phyloP scores from a whole-genome alignment of 1,140 invertebrate species.

The Danaus plexippus region DNA sequence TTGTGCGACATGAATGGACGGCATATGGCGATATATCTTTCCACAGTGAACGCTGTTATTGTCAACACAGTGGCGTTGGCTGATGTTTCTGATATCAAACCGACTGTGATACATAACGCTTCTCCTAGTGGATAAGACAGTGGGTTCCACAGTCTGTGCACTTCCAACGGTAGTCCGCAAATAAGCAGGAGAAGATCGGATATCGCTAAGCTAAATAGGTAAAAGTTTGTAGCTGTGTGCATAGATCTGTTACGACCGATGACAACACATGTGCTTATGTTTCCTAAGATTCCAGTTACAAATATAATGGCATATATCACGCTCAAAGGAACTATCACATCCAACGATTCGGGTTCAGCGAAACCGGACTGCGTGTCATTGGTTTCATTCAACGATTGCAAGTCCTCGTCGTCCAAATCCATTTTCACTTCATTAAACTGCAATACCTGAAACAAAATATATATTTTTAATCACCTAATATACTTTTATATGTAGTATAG shows the following conservation, averaged over 20 bases:
- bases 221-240: conserved; percentile 89
- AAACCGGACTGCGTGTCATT: conserved; percentile 37
- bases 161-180: conserved; percentile 83
- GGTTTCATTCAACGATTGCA: conserved; percentile 37
- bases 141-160: conserved; percentile 85
- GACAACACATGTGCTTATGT: conserved; percentile 88
- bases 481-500: no score
- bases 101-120: conserved; percentile 81
- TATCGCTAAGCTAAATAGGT: conserved; percentile 89
- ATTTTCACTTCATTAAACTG: conserved; percentile 25
- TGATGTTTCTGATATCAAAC: conserved; percentile 85
- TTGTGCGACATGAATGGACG: conserved; percentile 91
- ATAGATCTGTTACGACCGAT: conserved; percentile 86
- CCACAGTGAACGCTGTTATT: conserved; percentile 95
- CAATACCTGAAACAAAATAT: conserved; percentile 31
- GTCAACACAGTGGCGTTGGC: conserved; percentile 93
- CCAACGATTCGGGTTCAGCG: conserved; percentile 64
- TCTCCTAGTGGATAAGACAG: conserved; percentile 83
- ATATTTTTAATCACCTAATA: conserved; percentile 7
- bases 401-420: conserved; percentile 34
- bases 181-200: conserved; percentile 89
- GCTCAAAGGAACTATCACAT: conserved; percentile 76
- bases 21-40: conserved; percentile 95
- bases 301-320: conserved; percentile 85
- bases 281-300: conserved; percentile 86